A percentile compares a stretch with the other conserved stretches of the same genome.
These are phyloP conservation scores for Cherax destructor DNA, from an alignment of 1,140 invertebrate genomes.

Conservation along the genomic window DNA sequence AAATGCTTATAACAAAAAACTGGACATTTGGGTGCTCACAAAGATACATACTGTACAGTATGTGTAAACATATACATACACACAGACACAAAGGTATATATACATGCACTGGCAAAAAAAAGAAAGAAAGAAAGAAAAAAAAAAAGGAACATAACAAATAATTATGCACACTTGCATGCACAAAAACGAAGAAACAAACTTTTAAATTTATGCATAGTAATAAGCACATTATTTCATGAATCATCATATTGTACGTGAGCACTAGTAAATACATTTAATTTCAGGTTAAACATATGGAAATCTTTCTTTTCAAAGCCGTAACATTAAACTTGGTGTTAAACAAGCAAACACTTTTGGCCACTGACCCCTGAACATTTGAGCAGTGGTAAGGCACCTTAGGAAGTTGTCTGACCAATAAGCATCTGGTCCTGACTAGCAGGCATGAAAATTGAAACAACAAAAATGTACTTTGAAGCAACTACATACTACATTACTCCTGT, in stretches of 20 bases:
- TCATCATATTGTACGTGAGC: no score
- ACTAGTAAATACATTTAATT: neutral
- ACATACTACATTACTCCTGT: neutral
- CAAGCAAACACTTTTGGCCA: neutral
- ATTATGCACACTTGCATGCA: neutral
- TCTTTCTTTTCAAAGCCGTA: neutral
- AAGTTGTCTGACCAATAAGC: constrained; percentile 21
- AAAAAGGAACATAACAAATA: no score
- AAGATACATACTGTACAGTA: neutral
- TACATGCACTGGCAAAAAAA: no score
- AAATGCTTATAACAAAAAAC: neutral
- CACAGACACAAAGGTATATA: neutral
- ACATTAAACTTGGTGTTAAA: neutral
- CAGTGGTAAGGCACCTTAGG: constrained; percentile 56
- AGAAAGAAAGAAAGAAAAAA: neutral
- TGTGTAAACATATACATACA: neutral
- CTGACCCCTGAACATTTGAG: constrained; percentile 51
- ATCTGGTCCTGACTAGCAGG: constrained; percentile 33
- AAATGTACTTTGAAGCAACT: neutral
- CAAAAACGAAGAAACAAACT: neutral
- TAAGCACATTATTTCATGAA: neutral
- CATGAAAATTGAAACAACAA: neutral
- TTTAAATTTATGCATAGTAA: neutral
- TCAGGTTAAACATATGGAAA: neutral
- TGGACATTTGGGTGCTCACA: no score